phyloP scores from a whole-genome alignment of 2,113 vertebrate genomes.

The Patagioenas fasciata region DNA sequence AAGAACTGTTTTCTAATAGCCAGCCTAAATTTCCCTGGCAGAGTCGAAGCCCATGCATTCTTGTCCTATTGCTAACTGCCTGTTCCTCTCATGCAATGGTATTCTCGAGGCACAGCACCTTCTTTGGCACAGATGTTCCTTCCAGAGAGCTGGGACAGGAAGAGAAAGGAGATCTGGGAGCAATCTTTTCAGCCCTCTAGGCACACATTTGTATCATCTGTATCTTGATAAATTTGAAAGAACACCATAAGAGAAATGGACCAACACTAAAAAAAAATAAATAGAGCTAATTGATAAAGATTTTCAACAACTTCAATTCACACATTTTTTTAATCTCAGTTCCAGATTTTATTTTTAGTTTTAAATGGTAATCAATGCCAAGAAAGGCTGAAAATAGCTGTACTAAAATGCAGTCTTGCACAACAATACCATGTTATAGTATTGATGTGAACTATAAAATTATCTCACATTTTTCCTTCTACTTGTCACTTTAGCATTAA shows the following conservation, averaged over 20 bases:
- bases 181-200: background rate
- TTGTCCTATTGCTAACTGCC: too few relatives aligned
- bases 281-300: background rate
- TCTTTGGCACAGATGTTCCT: background rate
- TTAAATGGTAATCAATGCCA: background rate
- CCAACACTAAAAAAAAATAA: background rate
- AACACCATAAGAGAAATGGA: background rate
- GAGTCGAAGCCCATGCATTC: too few relatives aligned
- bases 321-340: background rate
- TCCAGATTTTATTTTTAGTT: background rate
- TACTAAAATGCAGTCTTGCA: background rate
- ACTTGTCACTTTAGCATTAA: background rate
- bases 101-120: background rate
- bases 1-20: too few relatives aligned
- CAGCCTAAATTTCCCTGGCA: too few relatives aligned
- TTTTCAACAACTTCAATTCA: background rate
- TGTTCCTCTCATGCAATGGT: background rate
- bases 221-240: background rate
- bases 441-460: background rate
- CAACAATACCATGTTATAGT: background rate
- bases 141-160: background rate
- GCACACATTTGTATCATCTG: background rate
- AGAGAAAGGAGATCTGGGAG: background rate
- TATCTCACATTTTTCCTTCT: background rate
- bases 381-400: background rate